Base-by-base conservation (phyloP, 2,888 invertebrate genomes). In the Apodemia zela region DNA sequence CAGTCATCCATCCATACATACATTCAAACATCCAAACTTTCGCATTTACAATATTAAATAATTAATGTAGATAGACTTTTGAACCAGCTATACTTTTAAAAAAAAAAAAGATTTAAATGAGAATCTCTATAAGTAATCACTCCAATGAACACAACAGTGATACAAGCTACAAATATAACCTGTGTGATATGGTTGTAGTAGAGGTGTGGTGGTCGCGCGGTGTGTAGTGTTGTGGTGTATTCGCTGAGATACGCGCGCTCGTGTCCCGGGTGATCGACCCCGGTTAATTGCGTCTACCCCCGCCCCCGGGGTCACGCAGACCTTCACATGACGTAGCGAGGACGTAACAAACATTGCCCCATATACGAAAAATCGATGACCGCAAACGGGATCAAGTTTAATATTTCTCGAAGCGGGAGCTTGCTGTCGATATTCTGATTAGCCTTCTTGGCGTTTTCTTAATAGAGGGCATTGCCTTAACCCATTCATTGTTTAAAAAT, bases 321-420 rank as follows among this genome's bases (percentile, higher is more conserved):
- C 85, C 86, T 86, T 85, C 79, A 78, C 79, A 77, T 77, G 78
- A 77, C 77, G 77, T 76, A 74, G 68, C 62, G 75, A 57, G 29
- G 13, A 75, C 79, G 73, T 69, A 72, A 72, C 72, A 76, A 77
- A 82, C 78, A 75, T 80, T 80, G 85, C 80, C 87, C 85, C 79
- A 87, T 75, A 85, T 85, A 77, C 79, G 85, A 77, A 80, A 63
- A 83, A 89, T 89, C 89, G 89, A 89, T 88, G 77, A 66, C 72
- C 65, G 69, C 69, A 72, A 78, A 79, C 75, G 76, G 79, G 81
- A 77, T 81, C 89, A 87, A 87, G 87, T 87, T 87, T 87, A 76
- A 71, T 70, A 65, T 68, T 67, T 66, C 61, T 63, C 62, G 49
- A 60, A 61, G 51, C 42, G 25, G 49, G 60, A 45, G 51, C 61